Conservation (phyloP, 1,140 invertebrate genomes). For the Phocides pigmalion region DNA sequence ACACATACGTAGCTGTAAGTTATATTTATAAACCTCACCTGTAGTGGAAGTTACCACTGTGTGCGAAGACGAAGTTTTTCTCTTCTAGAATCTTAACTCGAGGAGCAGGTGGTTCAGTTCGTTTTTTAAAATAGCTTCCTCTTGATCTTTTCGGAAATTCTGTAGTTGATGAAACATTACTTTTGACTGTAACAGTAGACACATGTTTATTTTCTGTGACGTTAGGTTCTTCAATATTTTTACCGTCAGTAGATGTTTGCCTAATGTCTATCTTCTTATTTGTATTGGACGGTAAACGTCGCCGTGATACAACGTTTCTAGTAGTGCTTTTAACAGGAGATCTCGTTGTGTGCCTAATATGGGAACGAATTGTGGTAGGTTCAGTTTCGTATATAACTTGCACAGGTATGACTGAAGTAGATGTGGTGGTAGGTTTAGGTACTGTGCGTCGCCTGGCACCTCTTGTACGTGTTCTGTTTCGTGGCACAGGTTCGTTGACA, state of each 20-base stretch:
- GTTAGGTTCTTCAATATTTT: neutral
- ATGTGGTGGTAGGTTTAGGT: slow-evolving; percentile 8
- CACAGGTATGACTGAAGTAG: slow-evolving; percentile 38
- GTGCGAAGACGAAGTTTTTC: slow-evolving; percentile 61
- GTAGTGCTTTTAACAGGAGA: slow-evolving; percentile 27
- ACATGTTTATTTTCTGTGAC: slow-evolving; percentile 3
- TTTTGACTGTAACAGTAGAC: slow-evolving; percentile 10
- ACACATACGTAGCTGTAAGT: no score
- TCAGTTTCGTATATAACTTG: slow-evolving; percentile 42
- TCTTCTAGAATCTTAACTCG: slow-evolving; percentile 68
- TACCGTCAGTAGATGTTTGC: neutral
- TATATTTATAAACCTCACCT: slow-evolving; percentile 49
- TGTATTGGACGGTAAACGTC: slow-evolving; percentile 10
- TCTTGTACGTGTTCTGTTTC: slow-evolving; percentile 9
- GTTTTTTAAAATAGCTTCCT: slow-evolving; percentile 42
- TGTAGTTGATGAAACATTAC: slow-evolving; percentile 24
- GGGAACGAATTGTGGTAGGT: neutral
- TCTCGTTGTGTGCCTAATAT: slow-evolving; percentile 10
- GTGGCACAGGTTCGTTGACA: neutral
- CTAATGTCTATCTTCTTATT: slow-evolving; percentile 15
- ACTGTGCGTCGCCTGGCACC: neutral
- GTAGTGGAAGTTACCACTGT: slow-evolving; percentile 72
- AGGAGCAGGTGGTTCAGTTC: slow-evolving; percentile 46
- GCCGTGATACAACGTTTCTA: slow-evolving; percentile 6
- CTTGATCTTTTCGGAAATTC: slow-evolving; percentile 41